These are phyloP conservation scores for Pelosia muscerda DNA, from an alignment of 2,888 invertebrate genomes.

Conservation along the genomic window DNA sequence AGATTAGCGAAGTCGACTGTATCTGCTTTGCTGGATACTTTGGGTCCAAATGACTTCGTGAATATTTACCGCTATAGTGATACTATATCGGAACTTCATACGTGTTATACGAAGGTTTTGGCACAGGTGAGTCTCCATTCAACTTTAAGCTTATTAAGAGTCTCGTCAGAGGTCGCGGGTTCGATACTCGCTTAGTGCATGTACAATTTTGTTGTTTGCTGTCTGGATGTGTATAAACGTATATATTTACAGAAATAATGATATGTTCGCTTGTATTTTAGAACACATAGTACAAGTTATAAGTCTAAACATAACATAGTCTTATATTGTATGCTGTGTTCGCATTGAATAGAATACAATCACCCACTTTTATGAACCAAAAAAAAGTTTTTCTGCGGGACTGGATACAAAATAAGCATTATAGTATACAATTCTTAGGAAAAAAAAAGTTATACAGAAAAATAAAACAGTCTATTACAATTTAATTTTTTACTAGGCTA, in stretches of 20 bases:
- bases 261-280: neutral
- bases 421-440: too few species aligned
- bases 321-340: too few species aligned
- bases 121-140: constrained; percentile 89
- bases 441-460: too few species aligned
- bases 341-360: too few species aligned
- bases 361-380: too few species aligned
- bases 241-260: neutral
- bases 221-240: neutral
- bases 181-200: neutral
- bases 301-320: too few species aligned
- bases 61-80: constrained; percentile 97
- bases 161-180: neutral
- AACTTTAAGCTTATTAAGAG: neutral
- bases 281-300: neutral
- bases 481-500: neutral
- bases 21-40: constrained; percentile 95
- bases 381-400: too few species aligned
- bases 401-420: too few species aligned
- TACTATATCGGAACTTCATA: constrained; percentile 92
- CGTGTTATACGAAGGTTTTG: constrained; percentile 96
- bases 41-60: constrained; percentile 98
- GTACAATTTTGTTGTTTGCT: neutral
- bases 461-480: neutral
- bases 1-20: constrained; percentile 96